Evolutionary conservation across 2,797 vertebrate genomes (phyloP), one percentile per base, ranked within the genome.

Genomic region (Acanthurus lineatus): DNA sequence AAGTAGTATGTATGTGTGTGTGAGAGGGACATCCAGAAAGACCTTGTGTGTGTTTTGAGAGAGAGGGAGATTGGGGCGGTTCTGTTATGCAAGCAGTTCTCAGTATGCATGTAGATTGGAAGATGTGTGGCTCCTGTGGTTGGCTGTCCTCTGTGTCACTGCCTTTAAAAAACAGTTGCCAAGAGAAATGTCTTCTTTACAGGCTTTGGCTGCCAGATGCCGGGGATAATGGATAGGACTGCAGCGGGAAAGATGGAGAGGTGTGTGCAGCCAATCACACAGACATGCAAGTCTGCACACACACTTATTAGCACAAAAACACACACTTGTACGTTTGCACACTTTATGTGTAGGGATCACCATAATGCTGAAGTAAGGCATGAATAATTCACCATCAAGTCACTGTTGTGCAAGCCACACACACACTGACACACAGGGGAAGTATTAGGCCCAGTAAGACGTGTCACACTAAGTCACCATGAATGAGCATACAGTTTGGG

Each of bases 61-160:
- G 76, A 77, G 75, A 83, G 64, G 69, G 79, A 88, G 79, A 86
- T 79, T 73, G 58, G 77, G 85, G 88, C 32, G 72, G 82, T 84
- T 85, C 80, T 85, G 86, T 94, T 92, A 86, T 89, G 86, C 91
- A 92, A 93, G 86, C 87, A 76, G 68, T 85, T 91, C 86, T 91
- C 89, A 83, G 91, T 82, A 87, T 89, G 90, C 87, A 86, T 90
- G 88, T 91, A 84, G 85, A 82, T 79, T 92, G 83, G 91, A 89
- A 86, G 90, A 91, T 90, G 90, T 93, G 92, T 86, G 90, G 89
- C 93, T 95, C 90, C 91, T 93, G 92, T 89, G 92, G 93, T 94
- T 90, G 88, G 93, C 92, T 95, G 93, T 95, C 93, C 91, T 90
- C 90, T 89, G 87, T 94, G 92, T 94, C 94, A 92, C 93, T 90